A percentile compares a stretch with the other conserved stretches of the same genome.
These are phyloP conservation scores for Oreonectes daqikongensis DNA, from an alignment of 2,797 vertebrate species.

Conservation along the genomic window DNA sequence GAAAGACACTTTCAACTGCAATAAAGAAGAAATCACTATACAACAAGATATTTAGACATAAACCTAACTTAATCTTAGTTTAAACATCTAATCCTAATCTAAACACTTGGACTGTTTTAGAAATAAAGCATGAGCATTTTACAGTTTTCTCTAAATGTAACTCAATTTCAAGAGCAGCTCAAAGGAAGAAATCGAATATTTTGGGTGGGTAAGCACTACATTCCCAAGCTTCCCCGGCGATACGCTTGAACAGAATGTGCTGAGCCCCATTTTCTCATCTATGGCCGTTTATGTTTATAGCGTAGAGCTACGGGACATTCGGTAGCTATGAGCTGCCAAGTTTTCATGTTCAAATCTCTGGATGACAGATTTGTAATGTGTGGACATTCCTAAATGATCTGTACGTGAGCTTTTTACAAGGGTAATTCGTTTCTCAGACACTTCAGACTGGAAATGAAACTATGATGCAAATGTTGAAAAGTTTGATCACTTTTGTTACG, in stretches of 20 bases:
- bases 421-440: not conserved
- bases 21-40: no score
- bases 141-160: not conserved
- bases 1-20: no score
- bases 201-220: not conserved
- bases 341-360: not conserved
- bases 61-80: no score
- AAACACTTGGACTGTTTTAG: no score
- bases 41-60: no score
- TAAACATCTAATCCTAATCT: no score
- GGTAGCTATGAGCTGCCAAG: not conserved
- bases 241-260: not conserved
- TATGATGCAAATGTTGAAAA: not conserved
- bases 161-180: not conserved
- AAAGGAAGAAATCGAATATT: not conserved
- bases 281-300: not conserved
- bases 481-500: not conserved
- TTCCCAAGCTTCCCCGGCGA: not conserved
- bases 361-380: slow-evolving; percentile 4
- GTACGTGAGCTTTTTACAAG: not conserved
- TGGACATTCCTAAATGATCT: not conserved
- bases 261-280: not conserved
- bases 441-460: not conserved
- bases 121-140: no score
- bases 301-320: not conserved